These are phyloP conservation scores for Atta cephalotes DNA, from an alignment of 1,140 invertebrate genomes.

Conservation along the genomic window DNA sequence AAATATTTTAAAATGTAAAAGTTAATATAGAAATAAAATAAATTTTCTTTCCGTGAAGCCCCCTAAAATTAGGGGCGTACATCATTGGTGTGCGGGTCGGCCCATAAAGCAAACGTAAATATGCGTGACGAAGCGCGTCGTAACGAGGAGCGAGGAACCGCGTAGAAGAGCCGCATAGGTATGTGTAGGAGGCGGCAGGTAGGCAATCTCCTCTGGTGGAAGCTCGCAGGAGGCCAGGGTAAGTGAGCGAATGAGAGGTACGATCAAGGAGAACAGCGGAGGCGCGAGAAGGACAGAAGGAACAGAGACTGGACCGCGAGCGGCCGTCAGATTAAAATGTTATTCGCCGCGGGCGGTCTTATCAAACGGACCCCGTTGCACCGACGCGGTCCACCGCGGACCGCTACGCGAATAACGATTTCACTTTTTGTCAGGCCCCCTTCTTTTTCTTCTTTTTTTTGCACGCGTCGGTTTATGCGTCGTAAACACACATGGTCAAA, in stretches of 20 bases:
- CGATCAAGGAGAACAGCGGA: neutral
- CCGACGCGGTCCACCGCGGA: constrained; percentile 56
- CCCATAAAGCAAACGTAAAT: constrained; percentile 62
- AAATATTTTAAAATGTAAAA: neutral
- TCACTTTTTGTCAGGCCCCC: constrained; percentile 60
- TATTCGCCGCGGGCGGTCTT: constrained; percentile 77
- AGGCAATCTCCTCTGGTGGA: constrained; percentile 60
- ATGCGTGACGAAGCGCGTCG: constrained; percentile 64
- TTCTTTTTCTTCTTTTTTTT: constrained; percentile 36
- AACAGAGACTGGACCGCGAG: constrained; percentile 49
- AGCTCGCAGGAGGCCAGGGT: constrained; percentile 41
- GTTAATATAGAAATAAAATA: constrained; percentile 5
- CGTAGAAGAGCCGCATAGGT: constrained; percentile 54
- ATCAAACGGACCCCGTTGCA: constrained; percentile 73
- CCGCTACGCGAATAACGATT: constrained; percentile 73
- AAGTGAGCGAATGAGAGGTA: constrained; percentile 37
- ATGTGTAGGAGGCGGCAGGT: constrained; percentile 65
- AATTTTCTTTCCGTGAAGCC: constrained; percentile 12
- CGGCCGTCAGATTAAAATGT: constrained; percentile 76
- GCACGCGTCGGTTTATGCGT: constrained; percentile 14
- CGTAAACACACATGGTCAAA: neutral
- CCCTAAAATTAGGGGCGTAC: constrained; percentile 50
- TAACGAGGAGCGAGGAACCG: constrained; percentile 60
- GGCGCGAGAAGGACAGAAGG: constrained; percentile 34
- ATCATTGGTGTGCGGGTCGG: constrained; percentile 41